Percentiles rank a stretch among this genome's conserved stretches.
These are phyloP conservation scores for Passerculus sandwichensis DNA, from an alignment of 2,797 vertebrate genomes.

Conservation along the genomic window DNA sequence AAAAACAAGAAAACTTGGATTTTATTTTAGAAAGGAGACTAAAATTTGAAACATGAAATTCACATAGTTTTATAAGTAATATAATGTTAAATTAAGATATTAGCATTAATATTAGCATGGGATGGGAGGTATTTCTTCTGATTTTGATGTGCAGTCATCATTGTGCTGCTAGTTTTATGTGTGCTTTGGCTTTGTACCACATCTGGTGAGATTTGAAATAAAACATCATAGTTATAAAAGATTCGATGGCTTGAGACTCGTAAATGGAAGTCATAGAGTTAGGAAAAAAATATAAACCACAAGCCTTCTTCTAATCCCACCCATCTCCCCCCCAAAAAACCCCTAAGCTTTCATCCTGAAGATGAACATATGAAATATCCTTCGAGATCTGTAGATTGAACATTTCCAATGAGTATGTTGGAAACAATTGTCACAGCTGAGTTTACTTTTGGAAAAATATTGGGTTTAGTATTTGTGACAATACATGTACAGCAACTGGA, in stretches of 20 bases:
- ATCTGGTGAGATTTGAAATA: neutral
- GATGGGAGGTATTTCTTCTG: neutral
- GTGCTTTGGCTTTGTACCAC: neutral
- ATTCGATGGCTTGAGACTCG: neutral
- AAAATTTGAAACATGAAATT: neutral
- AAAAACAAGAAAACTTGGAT: neutral
- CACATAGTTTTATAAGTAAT: neutral
- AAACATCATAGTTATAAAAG: neutral
- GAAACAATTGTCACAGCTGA: neutral
- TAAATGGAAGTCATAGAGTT: neutral
- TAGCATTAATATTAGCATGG: neutral
- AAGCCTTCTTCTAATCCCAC: too few relatives aligned
- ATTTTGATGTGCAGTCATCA: neutral
- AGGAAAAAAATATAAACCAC: neutral
- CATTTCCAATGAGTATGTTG: neutral
- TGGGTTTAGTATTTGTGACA: neutral
- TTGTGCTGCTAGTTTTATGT: neutral
- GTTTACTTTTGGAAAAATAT: neutral
- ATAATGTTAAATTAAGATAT: neutral
- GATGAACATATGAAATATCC: neutral
- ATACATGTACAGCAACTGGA: neutral
- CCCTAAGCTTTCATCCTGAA: neutral
- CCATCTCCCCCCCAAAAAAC: accelerated
- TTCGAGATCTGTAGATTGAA: neutral
- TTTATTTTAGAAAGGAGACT: neutral